phyloP scores from a whole-genome alignment of 2,888 invertebrate species.

The Anarsia innoxiella region DNA sequence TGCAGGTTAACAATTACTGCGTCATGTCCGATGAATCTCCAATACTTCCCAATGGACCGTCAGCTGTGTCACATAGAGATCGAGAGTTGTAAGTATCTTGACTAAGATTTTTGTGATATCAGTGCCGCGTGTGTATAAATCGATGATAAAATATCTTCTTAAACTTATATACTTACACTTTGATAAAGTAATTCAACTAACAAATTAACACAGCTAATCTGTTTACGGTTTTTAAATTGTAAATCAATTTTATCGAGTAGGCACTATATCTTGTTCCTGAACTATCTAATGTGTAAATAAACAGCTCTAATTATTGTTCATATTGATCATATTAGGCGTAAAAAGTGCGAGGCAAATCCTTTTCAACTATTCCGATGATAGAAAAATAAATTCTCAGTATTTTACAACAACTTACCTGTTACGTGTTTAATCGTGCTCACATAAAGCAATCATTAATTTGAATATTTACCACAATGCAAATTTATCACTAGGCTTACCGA shows the following conservation, averaged over 20 bases:
- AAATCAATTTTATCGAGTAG: too few relatives aligned
- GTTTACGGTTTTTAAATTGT: too few relatives aligned
- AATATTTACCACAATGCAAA: constrained; percentile 57
- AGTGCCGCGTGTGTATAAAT: too few relatives aligned
- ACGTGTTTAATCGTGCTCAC: constrained; percentile 49
- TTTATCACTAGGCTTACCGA: constrained; percentile 65
- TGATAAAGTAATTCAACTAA: too few relatives aligned
- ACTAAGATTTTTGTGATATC: not conserved
- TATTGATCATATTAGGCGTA: too few relatives aligned
- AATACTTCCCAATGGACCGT: constrained; percentile 97
- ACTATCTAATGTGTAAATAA: too few relatives aligned
- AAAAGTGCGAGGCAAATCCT: too few relatives aligned
- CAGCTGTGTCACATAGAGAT: constrained; percentile 96
- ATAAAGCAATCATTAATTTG: constrained; percentile 51
- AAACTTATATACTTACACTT: not conserved
- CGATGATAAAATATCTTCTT: too few relatives aligned
- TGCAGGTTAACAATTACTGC: constrained; percentile 94
- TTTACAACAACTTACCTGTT: constrained; percentile 28
- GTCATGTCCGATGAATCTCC: constrained; percentile 96
- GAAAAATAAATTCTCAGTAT: constrained; percentile 40
- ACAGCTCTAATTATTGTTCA: too few relatives aligned
- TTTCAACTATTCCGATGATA: constrained; percentile 56
- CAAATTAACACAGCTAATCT: too few relatives aligned
- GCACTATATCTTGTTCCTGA: too few relatives aligned
- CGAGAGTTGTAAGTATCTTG: constrained; percentile 94